Evolutionary conservation across 2,888 invertebrate species (phyloP), one percentile per base, ranked within the genome.

Genomic region (Eucera pruinosa): DNA sequence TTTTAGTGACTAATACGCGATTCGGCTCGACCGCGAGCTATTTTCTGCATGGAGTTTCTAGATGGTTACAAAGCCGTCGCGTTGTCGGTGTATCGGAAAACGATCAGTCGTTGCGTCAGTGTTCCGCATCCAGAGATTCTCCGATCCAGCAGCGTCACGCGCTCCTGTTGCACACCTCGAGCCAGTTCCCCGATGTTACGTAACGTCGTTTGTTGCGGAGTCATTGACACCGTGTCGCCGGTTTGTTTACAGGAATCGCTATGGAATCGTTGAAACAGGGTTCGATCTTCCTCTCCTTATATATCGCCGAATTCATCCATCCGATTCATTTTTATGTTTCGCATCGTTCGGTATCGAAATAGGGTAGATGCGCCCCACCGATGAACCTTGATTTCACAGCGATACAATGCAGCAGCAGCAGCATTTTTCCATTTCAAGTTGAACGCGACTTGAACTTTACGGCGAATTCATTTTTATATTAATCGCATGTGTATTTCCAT

Each of bases 151-250:
- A 36, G 58, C 27, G 27, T 64, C 64, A 13, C 47, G 60, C 23
- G 52, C 18, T 45, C n/a, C 41, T 6, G 4, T 43, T 25, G 41
- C 27, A 41, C 18, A 52, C 1, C 50, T 23, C 20, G n/a, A 25
- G 55, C 45, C n/a, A 36, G 33, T 52, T 43, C 30, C 33, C 54
- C 61, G 36, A 18, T 13, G 54, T 75, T 54, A 68, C 15, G 7
- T 62, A 66, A 65, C 54, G 33, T 70, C 61, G 61, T 64, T n/a
- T 75, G 69, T 61, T 61, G 7, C 54, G 36, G 67, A 57, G 71
- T 83, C 75, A 78, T 81, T 41, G 71, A 83, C 80, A 71, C 45
- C 41, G 18, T 77, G n/a, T 25, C 48, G 48, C 11, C 39, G 11
- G 11, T 45, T 41, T 57, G 52, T 75, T 74, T 58, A 61, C 58